phyloP scores from a whole-genome alignment of 1,140 invertebrate genomes.

The Listronotus bonariensis region DNA sequence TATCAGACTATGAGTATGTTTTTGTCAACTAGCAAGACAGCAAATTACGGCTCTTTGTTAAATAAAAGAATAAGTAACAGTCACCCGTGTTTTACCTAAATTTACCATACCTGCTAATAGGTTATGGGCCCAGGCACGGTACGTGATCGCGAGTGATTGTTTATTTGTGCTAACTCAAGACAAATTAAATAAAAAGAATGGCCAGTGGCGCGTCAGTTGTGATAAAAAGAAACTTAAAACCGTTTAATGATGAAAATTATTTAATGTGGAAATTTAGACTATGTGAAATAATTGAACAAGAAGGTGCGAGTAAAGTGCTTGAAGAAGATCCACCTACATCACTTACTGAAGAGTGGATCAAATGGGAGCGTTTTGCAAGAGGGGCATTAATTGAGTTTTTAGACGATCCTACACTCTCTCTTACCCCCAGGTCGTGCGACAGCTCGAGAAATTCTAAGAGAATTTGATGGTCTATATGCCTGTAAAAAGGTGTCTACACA shows the following conservation, averaged over 20 bases:
- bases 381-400: not conserved
- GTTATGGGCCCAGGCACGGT: too few relatives aligned
- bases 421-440: not conserved
- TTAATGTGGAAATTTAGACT: constrained; percentile 19
- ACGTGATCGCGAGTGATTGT: too few relatives aligned
- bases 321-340: constrained; percentile 2
- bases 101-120: too few relatives aligned
- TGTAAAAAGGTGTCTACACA: constrained; percentile 5
- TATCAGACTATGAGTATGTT: too few relatives aligned
- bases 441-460: not conserved
- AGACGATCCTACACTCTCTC: not conserved
- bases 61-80: too few relatives aligned
- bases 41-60: too few relatives aligned
- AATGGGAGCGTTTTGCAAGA: constrained; percentile 11
- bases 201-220: too few relatives aligned
- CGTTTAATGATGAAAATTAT: constrained; percentile 16
- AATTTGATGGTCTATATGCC: not conserved
- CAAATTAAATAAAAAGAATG: too few relatives aligned
- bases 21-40: too few relatives aligned
- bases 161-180: too few relatives aligned
- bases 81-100: too few relatives aligned
- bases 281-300: constrained; percentile 5
- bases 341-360: constrained; percentile 9
- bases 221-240: not conserved
- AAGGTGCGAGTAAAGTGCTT: constrained; percentile 17